Evolutionary conservation across 2,797 vertebrate species (phyloP).

Genomic region (Sebastes hubbsi): DNA sequence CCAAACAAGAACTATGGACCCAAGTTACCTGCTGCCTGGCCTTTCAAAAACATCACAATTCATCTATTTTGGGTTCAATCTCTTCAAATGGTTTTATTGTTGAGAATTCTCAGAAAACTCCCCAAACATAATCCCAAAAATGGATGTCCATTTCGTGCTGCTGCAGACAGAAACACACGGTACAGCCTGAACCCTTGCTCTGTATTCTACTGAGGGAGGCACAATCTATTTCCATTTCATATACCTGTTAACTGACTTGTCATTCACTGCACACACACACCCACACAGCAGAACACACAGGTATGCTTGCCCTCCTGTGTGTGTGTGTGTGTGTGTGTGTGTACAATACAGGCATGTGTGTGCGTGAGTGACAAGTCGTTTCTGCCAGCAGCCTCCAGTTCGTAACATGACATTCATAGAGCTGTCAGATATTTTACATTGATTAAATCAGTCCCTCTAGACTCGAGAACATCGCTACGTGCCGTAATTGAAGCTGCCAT

Average conservation of each 20-base stretch:
- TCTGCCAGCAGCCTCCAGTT: constrained; percentile 37
- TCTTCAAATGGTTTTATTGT: not conserved
- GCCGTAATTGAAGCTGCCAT: not conserved
- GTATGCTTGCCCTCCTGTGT: not conserved
- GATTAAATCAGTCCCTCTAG: constrained; percentile 44
- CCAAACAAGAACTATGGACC: not conserved
- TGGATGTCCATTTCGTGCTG: not conserved
- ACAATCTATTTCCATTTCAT: constrained; percentile 34
- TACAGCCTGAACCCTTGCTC: constrained; percentile 11
- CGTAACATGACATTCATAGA: constrained; percentile 43
- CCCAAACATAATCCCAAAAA: not conserved
- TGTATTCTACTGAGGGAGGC: constrained; percentile 48
- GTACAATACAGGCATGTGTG: not conserved
- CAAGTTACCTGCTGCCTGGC: not conserved
- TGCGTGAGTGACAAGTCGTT: constrained; percentile 37
- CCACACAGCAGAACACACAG: not conserved
- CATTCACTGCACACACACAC: constrained; percentile 19
- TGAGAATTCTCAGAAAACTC: not conserved
- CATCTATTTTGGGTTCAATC: not conserved
- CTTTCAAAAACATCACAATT: not conserved
- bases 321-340: not conserved
- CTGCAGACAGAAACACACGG: not conserved
- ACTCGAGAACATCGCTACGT: not conserved
- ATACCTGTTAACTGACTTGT: constrained; percentile 50
- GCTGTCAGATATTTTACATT: constrained; percentile 52